Conservation (phyloP, 2,113 vertebrate genomes). For the Poicephalus meyeri region DNA sequence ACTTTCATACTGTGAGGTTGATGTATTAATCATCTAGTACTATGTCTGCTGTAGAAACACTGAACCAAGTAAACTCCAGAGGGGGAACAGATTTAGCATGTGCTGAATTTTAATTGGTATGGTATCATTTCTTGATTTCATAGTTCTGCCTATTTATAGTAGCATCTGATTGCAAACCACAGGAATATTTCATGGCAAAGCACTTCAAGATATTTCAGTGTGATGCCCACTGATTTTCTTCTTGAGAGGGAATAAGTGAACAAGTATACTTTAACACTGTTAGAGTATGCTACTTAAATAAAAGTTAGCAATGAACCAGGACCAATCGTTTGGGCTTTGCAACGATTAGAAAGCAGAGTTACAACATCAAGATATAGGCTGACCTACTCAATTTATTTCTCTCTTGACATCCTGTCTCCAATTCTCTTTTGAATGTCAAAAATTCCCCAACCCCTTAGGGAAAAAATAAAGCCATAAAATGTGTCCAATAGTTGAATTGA, state of each 20-base stretch:
- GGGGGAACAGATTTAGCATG: neutral
- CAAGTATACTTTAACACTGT: neutral
- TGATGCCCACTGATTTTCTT: neutral
- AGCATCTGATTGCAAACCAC: neutral
- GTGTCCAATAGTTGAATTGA: neutral
- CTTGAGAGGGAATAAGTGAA: neutral
- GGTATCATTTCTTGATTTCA: neutral
- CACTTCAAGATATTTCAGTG: neutral
- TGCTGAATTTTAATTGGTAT: constrained; percentile 15
- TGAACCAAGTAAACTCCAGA: constrained; percentile 3
- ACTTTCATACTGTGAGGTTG: neutral
- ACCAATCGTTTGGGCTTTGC: neutral
- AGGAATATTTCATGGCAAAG: neutral
- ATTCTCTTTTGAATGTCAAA: neutral
- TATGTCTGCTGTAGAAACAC: constrained; percentile 4
- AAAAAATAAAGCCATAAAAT: neutral
- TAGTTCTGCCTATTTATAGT: constrained; percentile 1
- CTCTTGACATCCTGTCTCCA: neutral
- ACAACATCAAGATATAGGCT: neutral
- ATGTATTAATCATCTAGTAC: constrained; percentile 27
- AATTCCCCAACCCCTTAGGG: neutral
- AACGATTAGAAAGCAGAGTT: neutral
- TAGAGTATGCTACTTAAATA: neutral
- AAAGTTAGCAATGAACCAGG: neutral
- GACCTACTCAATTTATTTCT: neutral